These are phyloP conservation scores for Dryas iulia DNA, from an alignment of 1,140 invertebrate species.

Conservation along the genomic window DNA sequence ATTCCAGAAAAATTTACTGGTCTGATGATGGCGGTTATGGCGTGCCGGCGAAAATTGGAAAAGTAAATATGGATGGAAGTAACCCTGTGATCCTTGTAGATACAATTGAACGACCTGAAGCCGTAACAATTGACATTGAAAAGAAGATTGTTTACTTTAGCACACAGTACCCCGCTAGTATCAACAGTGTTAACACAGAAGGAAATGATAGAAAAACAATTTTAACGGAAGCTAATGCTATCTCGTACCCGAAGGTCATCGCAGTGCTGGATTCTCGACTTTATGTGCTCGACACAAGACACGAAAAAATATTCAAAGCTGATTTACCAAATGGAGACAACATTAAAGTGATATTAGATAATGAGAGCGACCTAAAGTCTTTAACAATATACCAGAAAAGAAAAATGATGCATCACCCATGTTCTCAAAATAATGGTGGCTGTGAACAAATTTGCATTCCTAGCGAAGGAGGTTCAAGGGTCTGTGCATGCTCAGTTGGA, in stretches of 20 bases:
- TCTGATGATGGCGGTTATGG: slow-evolving; percentile 96
- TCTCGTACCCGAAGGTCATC: slow-evolving; percentile 89
- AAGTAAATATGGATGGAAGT: slow-evolving; percentile 96
- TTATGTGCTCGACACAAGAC: slow-evolving; percentile 93
- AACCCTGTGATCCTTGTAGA: slow-evolving; percentile 86
- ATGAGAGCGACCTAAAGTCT: slow-evolving; percentile 92
- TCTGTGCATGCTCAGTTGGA: slow-evolving; percentile 94
- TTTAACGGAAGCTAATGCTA: slow-evolving; percentile 85
- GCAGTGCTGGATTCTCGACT: slow-evolving; percentile 91
- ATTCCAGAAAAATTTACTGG: slow-evolving; percentile 93
- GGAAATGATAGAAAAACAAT: slow-evolving; percentile 87
- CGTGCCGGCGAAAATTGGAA: slow-evolving; percentile 94
- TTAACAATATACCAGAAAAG: slow-evolving; percentile 94
- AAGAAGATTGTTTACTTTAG: slow-evolving; percentile 93
- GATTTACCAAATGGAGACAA: slow-evolving; percentile 92
- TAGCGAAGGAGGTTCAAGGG: slow-evolving; percentile 83
- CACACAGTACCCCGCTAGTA: slow-evolving; percentile 86
- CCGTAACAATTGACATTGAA: slow-evolving; percentile 92
- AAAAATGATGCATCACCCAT: slow-evolving; percentile 89
- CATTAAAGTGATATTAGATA: slow-evolving; percentile 89
- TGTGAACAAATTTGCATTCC: slow-evolving; percentile 97
- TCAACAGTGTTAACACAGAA: slow-evolving; percentile 88
- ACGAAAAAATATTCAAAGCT: slow-evolving; percentile 94
- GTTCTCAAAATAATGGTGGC: slow-evolving; percentile 91
- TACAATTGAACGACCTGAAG: slow-evolving; percentile 87